Conservation (phyloP, 2,113 vertebrate species). For the Morone chrysops region DNA sequence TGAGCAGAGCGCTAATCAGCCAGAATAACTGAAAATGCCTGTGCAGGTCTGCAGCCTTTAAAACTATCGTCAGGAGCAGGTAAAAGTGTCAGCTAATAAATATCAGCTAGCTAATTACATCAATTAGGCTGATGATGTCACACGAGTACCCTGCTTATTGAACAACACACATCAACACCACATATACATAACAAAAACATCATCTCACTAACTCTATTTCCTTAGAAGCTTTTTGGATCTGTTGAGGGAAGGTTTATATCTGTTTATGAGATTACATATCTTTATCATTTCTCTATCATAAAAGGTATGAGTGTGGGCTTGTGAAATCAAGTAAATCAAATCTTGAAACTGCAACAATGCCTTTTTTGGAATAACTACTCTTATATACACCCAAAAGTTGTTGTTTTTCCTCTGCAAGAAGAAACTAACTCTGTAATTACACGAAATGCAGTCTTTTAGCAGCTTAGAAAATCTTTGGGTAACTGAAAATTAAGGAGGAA, state of each 20-base stretch:
- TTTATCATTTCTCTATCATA: too few relatives aligned
- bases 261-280: too few relatives aligned
- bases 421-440: background rate
- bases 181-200: too few relatives aligned
- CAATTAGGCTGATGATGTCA: background rate
- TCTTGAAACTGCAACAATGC: background rate
- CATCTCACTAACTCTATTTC: background rate
- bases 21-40: background rate
- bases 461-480: background rate
- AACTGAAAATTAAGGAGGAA: background rate
- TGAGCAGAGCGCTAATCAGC: background rate
- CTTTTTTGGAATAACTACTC: background rate
- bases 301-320: background rate
- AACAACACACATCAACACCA: too few relatives aligned
- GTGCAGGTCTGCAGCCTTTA: background rate
- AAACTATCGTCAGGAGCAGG: background rate
- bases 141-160: too few relatives aligned
- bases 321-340: background rate
- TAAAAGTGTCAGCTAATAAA: too few relatives aligned
- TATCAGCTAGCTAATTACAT: too few relatives aligned
- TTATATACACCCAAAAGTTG: background rate
- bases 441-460: background rate
- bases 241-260: background rate
- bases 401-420: background rate
- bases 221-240: background rate